Evolutionary conservation across 1,140 invertebrate genomes (phyloP), one percentile per base, ranked within the genome.

Genomic region (Conus ventricosus): DNA sequence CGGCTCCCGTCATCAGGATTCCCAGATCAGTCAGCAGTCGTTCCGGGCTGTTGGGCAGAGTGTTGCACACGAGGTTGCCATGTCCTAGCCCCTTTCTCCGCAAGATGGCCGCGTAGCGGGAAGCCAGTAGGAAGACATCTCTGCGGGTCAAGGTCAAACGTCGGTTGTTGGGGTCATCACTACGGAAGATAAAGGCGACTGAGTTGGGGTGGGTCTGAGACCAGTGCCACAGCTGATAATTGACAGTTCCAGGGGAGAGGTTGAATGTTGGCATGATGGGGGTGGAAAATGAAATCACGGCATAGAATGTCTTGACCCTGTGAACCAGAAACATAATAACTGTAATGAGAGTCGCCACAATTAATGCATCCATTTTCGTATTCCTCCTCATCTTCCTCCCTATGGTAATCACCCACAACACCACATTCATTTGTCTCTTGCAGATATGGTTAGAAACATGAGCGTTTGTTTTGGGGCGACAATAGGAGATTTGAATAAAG

Each of bases 1-100:
- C 76, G 11, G 76, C 76, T 23, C 76, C 76, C 25, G 76, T 25
- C 76, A 78, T 11, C 76, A 78, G 10, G 25, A 27, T 39, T 7
- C 25, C 76, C 76, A 78, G 10, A 17, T 78, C 76, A 7, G 25
- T 39, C 25, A 78, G 25, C 7, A 78, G 25, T 27, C 76, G 76
- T 25, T 78, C 76, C 27, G 76, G 76, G 27, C 76, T 78, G 76
- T 78, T 78, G 76, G 76, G 76, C 76, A 78, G 39, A 7, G 76
- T 78, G 76, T 78, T 78, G 76, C 76, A 78, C 25, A 78, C 76
- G 7, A 78, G 1, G 25, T 78, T 6, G 8, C 76, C 76, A 7
- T 7, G 7, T 25, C 20, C 25, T 15, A 78, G 17, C 3, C 75
- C 75, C 5, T 78, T 78, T n/a, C 75, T 15, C 23, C 75, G 75